Percentiles rank a stretch among this genome's conserved stretches.
Evolutionary conservation across 2,888 invertebrate species (phyloP).

Genomic region (Rhagium mordax): DNA sequence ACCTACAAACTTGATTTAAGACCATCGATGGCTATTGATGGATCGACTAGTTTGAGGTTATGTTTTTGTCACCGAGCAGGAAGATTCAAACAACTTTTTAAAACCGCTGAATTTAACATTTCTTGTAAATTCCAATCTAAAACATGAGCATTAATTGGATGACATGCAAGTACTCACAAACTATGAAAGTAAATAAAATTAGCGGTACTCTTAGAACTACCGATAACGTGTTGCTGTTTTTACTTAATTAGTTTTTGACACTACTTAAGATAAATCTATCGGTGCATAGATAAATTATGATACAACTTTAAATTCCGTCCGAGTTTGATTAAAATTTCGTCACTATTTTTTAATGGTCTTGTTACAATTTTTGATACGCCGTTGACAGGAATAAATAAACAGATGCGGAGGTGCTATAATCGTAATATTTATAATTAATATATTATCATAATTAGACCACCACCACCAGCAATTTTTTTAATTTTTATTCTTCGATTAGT

Average conservation of each 20-base stretch:
- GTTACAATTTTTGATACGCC: not conserved
- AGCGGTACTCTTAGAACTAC: not conserved
- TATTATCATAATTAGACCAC: too few species aligned
- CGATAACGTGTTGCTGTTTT: not conserved
- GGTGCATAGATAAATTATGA: not conserved
- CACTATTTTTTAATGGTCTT: not conserved
- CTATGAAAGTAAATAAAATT: not conserved
- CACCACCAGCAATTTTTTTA: too few species aligned
- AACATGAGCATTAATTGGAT: not conserved
- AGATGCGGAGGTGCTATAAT: too few species aligned
- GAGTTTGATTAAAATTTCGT: not conserved
- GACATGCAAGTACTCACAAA: not conserved
- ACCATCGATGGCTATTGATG: not conserved
- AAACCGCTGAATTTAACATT: not conserved
- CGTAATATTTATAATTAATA: too few species aligned
- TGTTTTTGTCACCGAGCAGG: not conserved
- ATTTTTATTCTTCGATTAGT: too few species aligned
- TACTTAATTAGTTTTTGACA: not conserved
- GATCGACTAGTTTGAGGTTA: not conserved
- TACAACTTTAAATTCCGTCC: not conserved
- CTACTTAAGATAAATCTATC: not conserved
- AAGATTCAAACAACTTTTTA: not conserved
- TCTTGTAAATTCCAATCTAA: not conserved
- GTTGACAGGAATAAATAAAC: not conserved
- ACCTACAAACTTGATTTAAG: not conserved